Conservation (phyloP, 1,140 invertebrate species). For the Bombus difficillimus region DNA sequence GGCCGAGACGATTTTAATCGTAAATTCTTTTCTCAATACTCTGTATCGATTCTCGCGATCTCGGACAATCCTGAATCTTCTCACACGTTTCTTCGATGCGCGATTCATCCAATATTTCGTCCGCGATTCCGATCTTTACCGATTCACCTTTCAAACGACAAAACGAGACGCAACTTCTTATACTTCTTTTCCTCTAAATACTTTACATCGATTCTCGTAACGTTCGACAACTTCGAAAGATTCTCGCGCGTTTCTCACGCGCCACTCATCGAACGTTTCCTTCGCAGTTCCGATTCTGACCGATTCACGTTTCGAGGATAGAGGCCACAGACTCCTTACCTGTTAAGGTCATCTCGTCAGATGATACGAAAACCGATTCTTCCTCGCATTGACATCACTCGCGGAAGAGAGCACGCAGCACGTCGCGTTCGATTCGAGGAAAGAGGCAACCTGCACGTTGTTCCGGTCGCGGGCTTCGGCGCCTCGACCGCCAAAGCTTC, state of each 20-base stretch:
- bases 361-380: slow-evolving; percentile 63
- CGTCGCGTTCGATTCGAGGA: slow-evolving; percentile 20
- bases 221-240: not conserved
- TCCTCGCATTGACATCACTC: slow-evolving; percentile 74
- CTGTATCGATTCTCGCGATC: not conserved
- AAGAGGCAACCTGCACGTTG: slow-evolving; percentile 49
- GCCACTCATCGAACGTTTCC: not conserved
- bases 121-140: not conserved
- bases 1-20: not conserved
- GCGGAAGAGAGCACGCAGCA: slow-evolving; percentile 9
- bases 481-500: slow-evolving; percentile 47
- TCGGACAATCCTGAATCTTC: not conserved
- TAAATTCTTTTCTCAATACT: not conserved
- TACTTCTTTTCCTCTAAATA: not conserved
- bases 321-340: slow-evolving; percentile 61
- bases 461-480: slow-evolving; percentile 23
- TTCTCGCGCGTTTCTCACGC: no score
- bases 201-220: not conserved
- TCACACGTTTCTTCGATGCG: not conserved
- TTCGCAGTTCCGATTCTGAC: not conserved
- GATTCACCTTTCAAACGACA: not conserved
- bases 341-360: slow-evolving; percentile 79
- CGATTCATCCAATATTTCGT: not conserved
- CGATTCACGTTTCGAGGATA: not conserved
- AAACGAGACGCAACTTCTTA: not conserved